These are phyloP conservation scores for Hoplostethus atlanticus DNA, from an alignment of 2,797 vertebrate genomes.

Conservation along the genomic window DNA sequence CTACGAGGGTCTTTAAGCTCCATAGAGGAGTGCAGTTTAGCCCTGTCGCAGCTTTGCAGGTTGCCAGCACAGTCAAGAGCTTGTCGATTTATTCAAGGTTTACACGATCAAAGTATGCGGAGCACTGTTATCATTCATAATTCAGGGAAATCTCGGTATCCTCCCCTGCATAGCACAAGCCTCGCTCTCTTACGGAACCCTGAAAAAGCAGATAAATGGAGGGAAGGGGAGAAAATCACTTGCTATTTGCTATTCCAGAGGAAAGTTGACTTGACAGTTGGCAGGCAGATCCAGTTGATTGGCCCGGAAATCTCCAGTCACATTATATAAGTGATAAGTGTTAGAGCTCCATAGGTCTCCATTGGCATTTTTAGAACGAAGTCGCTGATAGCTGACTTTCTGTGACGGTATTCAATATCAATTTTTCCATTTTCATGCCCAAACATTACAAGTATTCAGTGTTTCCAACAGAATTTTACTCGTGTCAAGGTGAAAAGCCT, in stretches of 20 bases:
- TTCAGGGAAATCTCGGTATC: slow-evolving; percentile 40
- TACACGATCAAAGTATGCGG: slow-evolving; percentile 45
- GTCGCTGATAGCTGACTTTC: too few relatives aligned
- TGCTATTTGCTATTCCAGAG: slow-evolving; percentile 10
- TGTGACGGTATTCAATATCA: too few relatives aligned
- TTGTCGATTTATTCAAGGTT: slow-evolving; percentile 46
- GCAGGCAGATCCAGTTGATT: slow-evolving; percentile 1
- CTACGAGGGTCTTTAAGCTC: slow-evolving; percentile 41
- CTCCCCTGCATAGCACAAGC: background rate
- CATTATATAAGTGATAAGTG: background rate
- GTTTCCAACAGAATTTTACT: too few relatives aligned
- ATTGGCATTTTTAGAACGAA: too few relatives aligned
- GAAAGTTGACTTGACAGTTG: background rate
- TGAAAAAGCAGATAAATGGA: slow-evolving; percentile 7
- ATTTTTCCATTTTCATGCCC: too few relatives aligned
- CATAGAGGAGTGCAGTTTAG: slow-evolving; percentile 20
- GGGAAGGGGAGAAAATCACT: slow-evolving; percentile 6
- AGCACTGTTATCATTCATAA: slow-evolving; percentile 53
- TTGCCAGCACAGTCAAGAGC: slow-evolving; percentile 8
- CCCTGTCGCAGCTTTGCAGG: slow-evolving; percentile 29
- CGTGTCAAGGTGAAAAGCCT: too few relatives aligned
- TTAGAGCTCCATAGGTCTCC: background rate
- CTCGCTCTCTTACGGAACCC: slow-evolving; percentile 2
- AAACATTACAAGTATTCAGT: too few relatives aligned
- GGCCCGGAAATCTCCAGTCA: background rate